These are phyloP conservation scores for Leistus spinibarbis DNA, from an alignment of 2,888 invertebrate species.

Conservation along the genomic window DNA sequence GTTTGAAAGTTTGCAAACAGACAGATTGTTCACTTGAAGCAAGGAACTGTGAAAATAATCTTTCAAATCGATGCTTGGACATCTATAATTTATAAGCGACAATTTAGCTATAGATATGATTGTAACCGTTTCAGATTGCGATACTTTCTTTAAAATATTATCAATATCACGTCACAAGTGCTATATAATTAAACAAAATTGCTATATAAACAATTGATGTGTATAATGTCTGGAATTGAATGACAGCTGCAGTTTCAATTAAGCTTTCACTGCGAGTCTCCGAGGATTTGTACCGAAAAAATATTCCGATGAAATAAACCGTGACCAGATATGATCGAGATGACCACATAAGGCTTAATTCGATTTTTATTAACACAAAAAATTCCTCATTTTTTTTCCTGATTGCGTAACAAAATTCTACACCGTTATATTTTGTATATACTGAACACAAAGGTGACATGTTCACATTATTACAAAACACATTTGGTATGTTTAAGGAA, in stretches of 20 bases:
- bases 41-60: conserved; percentile 26
- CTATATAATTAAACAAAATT: conserved; percentile 2
- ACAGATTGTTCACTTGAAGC: conserved; percentile 15
- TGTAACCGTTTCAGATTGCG: neutral
- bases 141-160: conserved; percentile 1
- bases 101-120: neutral
- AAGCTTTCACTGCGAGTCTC: conserved; percentile 17
- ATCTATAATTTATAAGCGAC: neutral
- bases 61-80: conserved; percentile 6
- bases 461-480: too few species aligned
- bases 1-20: conserved; percentile 40
- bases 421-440: too few species aligned
- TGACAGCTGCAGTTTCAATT: conserved; percentile 19
- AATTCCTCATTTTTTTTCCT: neutral
- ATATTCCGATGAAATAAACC: conserved; percentile 13
- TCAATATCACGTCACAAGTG: neutral
- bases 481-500: too few species aligned
- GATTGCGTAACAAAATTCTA: neutral
- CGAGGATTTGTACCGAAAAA: conserved; percentile 2
- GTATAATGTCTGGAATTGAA: conserved; percentile 18
- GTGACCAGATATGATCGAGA: conserved; percentile 16
- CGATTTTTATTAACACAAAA: neutral
- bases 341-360: neutral
- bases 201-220: neutral
- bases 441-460: too few species aligned